Conservation (phyloP, 2,888 invertebrate species). For the Hedychridium roseum region DNA sequence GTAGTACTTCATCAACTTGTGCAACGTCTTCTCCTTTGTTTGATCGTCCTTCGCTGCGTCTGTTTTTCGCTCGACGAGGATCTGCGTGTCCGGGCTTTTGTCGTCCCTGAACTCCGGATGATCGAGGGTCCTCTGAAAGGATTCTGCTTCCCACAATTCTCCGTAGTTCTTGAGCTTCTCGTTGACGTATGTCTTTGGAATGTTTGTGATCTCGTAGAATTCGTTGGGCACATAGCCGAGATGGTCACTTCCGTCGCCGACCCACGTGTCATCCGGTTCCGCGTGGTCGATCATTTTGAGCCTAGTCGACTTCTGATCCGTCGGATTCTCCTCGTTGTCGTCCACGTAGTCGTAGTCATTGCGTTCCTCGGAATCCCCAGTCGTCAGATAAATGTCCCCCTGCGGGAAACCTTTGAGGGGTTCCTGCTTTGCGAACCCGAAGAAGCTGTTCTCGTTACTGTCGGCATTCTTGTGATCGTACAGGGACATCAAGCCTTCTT, state of each 20-base stretch:
- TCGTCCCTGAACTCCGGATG: not conserved
- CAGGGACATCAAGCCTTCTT: constrained; percentile 22
- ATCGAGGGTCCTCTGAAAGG: not conserved
- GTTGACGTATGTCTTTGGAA: constrained; percentile 8
- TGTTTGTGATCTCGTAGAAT: constrained; percentile 29
- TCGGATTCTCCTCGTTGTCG: constrained; percentile 17
- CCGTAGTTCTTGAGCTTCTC: constrained; percentile 22
- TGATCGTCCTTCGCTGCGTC: constrained; percentile 18
- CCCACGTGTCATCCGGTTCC: constrained; percentile 22
- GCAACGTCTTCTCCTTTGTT: constrained; percentile 22
- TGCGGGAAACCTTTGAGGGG: constrained; percentile 37
- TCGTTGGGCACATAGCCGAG: constrained; percentile 30
- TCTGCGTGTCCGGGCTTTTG: not conserved
- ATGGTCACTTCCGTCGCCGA: constrained; percentile 22
- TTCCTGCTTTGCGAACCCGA: constrained; percentile 35
- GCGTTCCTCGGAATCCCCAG: constrained; percentile 22
- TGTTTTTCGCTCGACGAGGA: constrained; percentile 9
- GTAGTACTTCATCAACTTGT: constrained; percentile 27
- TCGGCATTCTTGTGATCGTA: constrained; percentile 22
- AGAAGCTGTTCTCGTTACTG: constrained; percentile 43
- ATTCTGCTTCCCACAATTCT: constrained; percentile 43
- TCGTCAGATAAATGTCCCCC: constrained; percentile 37
- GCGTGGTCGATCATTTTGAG: constrained; percentile 3
- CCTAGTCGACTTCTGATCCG: not conserved
- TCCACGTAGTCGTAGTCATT: constrained; percentile 28